A percentile compares a stretch with the other conserved stretches of the same genome.
Conservation (phyloP, 2,888 invertebrate genomes). For the Andrena chrysosceles region DNA sequence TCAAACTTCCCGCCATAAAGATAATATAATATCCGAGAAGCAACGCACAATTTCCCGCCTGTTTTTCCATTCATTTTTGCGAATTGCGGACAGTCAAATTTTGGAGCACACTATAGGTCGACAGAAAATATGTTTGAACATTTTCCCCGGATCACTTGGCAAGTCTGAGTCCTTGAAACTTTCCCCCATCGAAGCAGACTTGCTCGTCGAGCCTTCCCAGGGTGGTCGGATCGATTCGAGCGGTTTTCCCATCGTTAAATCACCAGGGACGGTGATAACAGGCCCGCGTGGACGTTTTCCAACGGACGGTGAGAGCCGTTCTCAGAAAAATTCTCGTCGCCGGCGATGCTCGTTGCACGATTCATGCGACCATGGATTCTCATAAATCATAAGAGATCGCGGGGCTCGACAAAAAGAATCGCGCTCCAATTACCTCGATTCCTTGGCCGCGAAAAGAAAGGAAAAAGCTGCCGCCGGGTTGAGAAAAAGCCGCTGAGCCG, state of each 20-base stretch:
- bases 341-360: conserved; percentile 3
- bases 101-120: too few relatives aligned
- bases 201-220: conserved; percentile 5
- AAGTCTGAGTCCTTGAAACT: conserved; percentile 18
- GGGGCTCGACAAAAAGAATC: conserved; percentile 52
- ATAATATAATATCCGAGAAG: background rate
- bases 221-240: conserved; percentile 8
- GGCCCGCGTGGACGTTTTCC: conserved; percentile 11
- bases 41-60: background rate
- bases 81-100: background rate
- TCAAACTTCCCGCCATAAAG: background rate
- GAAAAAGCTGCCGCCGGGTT: conserved; percentile 18
- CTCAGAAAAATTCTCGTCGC: conserved; percentile 39
- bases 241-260: conserved; percentile 35
- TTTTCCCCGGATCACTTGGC: background rate
- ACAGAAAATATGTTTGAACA: background rate
- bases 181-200: background rate
- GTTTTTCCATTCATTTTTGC: background rate
- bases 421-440: conserved; percentile 58
- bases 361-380: conserved; percentile 27
- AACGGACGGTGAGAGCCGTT: conserved; percentile 18
- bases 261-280: background rate
- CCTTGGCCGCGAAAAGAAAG: conserved; percentile 18
- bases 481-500: conserved; percentile 1
- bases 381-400: conserved; percentile 49